These are phyloP conservation scores for Trichechus manatus DNA, from an alignment of 2,113 vertebrate genomes.

Conservation along the genomic window DNA sequence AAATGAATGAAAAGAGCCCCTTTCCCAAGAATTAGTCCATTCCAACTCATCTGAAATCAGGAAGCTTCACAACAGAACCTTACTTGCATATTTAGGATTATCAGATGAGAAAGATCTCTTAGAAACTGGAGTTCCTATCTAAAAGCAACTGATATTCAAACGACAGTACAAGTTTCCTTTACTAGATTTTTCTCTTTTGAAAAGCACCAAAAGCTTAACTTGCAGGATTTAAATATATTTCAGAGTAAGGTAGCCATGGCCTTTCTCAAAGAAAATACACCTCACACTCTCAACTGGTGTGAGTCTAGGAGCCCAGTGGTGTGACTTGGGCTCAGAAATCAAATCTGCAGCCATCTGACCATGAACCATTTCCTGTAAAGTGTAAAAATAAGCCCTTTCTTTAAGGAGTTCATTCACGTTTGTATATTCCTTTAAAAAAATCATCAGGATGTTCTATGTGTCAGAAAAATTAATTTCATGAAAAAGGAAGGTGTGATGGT, in stretches of 20 bases:
- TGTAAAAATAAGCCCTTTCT: not conserved
- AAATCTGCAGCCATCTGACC: not conserved
- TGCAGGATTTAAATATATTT: not conserved
- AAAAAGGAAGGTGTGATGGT: not conserved
- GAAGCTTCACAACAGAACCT: not conserved
- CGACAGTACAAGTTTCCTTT: not conserved
- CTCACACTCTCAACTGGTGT: not conserved
- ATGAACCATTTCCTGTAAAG: not conserved
- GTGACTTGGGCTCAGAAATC: not conserved
- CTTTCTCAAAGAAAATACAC: not conserved
- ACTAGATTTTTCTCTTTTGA: not conserved
- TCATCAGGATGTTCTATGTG: not conserved
- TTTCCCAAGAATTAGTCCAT: not conserved
- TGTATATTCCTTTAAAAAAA: not conserved
- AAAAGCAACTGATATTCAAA: not conserved
- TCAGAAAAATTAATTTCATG: not conserved
- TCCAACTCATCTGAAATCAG: not conserved
- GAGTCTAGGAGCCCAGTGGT: not conserved
- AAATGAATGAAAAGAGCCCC: not conserved
- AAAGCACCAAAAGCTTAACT: not conserved
- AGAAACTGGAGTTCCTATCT: not conserved
- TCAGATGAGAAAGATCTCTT: not conserved
- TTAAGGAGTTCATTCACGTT: not conserved
- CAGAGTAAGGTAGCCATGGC: not conserved
- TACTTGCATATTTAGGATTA: not conserved